Conservation (phyloP, 2,888 invertebrate species). For the Drosophila monieri region DNA sequence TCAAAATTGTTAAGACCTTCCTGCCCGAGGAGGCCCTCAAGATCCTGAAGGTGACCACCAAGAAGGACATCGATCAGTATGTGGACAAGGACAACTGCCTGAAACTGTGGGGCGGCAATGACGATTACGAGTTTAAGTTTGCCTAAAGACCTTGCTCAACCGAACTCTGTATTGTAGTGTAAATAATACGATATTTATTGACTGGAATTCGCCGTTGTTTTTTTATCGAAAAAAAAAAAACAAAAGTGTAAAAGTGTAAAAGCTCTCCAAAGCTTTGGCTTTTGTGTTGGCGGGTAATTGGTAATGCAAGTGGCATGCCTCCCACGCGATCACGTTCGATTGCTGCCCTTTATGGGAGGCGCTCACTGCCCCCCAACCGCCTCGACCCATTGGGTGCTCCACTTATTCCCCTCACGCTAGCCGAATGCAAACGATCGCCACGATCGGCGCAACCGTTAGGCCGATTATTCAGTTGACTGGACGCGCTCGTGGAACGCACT, state of each 20-base stretch:
- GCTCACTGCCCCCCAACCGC: conserved; percentile 17
- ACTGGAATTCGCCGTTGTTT: conserved; percentile 6
- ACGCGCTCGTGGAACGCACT: conserved; percentile 52
- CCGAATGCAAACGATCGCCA: conserved; percentile 44
- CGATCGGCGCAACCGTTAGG: conserved; percentile 60
- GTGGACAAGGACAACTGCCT: conserved; percentile 90
- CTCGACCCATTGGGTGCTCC: conserved; percentile 53
- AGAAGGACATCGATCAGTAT: conserved; percentile 89
- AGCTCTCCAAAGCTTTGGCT: conserved; percentile 9
- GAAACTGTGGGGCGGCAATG: conserved; percentile 91
- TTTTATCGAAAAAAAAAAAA: neutral
- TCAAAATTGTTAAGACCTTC: conserved; percentile 94
- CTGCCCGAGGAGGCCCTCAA: conserved; percentile 94
- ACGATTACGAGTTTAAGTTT: conserved; percentile 90
- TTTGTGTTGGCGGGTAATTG: conserved; percentile 45
- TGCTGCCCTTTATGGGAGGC: conserved; percentile 62
- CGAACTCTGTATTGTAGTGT: conserved; percentile 32
- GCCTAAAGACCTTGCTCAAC: conserved; percentile 33
- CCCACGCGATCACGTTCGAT: conserved; percentile 63
- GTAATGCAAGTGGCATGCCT: conserved; percentile 52
- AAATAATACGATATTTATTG: conserved; percentile 62
- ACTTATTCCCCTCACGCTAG: conserved; percentile 53
- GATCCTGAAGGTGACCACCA: conserved; percentile 92
- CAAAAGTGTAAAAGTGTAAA: conserved; percentile 1
- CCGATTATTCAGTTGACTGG: conserved; percentile 38